These are phyloP conservation scores for Carassius auratus DNA, from an alignment of 2,113 vertebrate genomes.

Conservation along the genomic window DNA sequence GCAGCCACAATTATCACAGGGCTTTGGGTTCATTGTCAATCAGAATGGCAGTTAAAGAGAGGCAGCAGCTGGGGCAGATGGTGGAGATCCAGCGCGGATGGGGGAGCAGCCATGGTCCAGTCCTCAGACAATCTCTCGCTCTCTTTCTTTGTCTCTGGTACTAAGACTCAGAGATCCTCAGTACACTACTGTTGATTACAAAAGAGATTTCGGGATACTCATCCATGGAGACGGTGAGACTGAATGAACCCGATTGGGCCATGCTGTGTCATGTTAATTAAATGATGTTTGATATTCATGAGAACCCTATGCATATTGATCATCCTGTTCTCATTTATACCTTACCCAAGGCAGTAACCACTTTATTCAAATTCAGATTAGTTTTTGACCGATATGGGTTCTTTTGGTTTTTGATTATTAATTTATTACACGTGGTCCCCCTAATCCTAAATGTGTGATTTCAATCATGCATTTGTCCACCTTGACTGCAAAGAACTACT, in stretches of 20 bases:
- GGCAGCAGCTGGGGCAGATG: slow-evolving; percentile 96
- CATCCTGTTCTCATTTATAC: slow-evolving; percentile 7
- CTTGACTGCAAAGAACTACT: background rate
- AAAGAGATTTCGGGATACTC: slow-evolving; percentile 29
- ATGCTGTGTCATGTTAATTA: slow-evolving; percentile 49
- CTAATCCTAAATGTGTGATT: background rate
- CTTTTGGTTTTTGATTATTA: slow-evolving; percentile 13
- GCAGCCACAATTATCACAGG: slow-evolving; percentile 87
- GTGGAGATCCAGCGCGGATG: slow-evolving; percentile 84
- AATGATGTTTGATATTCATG: slow-evolving; percentile 34
- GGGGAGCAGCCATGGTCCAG: slow-evolving; percentile 84
- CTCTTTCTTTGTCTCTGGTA: slow-evolving; percentile 59
- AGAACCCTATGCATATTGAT: slow-evolving; percentile 33
- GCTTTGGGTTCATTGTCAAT: slow-evolving; percentile 91
- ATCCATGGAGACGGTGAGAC: background rate
- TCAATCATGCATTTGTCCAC: background rate
- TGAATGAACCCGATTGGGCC: slow-evolving; percentile 39
- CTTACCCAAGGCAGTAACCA: slow-evolving; percentile 4
- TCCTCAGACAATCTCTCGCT: slow-evolving; percentile 75
- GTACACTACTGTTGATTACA: slow-evolving; percentile 33
- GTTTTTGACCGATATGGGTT: slow-evolving; percentile 17
- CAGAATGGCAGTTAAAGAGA: slow-evolving; percentile 85
- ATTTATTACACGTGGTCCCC: slow-evolving; percentile 3
- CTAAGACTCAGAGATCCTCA: slow-evolving; percentile 31
- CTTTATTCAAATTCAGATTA: slow-evolving; percentile 22